Evolutionary conservation across 2,888 invertebrate species (phyloP).

Genomic region (Mesochorus sp.): DNA sequence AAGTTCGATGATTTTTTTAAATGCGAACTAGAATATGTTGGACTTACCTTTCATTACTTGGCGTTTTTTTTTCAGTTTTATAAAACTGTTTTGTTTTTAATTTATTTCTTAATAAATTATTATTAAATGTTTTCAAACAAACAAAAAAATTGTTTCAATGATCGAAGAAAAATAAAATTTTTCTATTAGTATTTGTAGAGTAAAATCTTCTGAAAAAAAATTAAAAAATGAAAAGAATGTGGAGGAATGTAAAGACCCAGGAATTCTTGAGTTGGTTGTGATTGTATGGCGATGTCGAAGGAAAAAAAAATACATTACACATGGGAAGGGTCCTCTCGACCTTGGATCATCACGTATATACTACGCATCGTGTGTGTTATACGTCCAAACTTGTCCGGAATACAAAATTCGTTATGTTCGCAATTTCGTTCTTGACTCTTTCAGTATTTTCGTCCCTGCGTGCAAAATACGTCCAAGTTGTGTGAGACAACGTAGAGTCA

Average conservation of each 20-base stretch:
- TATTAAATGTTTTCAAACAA: too few relatives aligned
- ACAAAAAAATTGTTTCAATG: too few relatives aligned
- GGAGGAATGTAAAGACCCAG: background rate
- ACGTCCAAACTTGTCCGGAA: constrained; percentile 52
- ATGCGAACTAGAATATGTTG: too few relatives aligned
- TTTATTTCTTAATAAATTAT: too few relatives aligned
- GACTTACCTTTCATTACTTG: too few relatives aligned
- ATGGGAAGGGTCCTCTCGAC: constrained; percentile 53
- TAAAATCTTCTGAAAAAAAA: too few relatives aligned
- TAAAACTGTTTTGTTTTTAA: too few relatives aligned
- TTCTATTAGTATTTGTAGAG: too few relatives aligned
- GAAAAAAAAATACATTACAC: background rate
- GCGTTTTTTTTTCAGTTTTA: too few relatives aligned
- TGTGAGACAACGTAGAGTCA: constrained; percentile 13
- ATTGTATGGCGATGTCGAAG: background rate
- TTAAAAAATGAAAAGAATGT: background rate
- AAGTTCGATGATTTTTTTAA: too few relatives aligned
- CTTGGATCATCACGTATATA: constrained; percentile 56
- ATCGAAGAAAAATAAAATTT: too few relatives aligned
- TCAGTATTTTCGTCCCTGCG: constrained; percentile 40
- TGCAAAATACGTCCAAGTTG: constrained; percentile 22
- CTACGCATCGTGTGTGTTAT: background rate
- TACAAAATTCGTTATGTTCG: constrained; percentile 51
- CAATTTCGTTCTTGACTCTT: constrained; percentile 41
- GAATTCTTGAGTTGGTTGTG: background rate